These are phyloP conservation scores for Eleginops maclovinus DNA, from an alignment of 2,113 vertebrate species.

Conservation along the genomic window DNA sequence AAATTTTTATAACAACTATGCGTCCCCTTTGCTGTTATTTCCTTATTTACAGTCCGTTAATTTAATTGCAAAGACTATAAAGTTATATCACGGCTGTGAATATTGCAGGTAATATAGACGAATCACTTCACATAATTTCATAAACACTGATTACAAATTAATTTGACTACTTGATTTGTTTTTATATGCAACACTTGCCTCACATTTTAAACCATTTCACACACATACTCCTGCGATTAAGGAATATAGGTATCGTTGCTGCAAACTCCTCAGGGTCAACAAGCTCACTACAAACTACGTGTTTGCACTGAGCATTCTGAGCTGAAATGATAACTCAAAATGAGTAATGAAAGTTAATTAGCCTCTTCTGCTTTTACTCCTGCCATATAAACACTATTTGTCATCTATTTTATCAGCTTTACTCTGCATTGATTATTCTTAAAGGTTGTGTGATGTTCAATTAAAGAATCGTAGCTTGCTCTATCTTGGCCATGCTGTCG, in stretches of 20 bases:
- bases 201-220: conserved; percentile 9
- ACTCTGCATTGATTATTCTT: conserved; percentile 38
- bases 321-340: conserved; percentile 41
- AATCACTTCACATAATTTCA: background rate
- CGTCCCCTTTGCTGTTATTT: background rate
- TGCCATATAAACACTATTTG: background rate
- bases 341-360: conserved; percentile 62
- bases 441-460: conserved; percentile 18
- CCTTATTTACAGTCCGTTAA: background rate
- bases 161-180: background rate
- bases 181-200: conserved; percentile 5
- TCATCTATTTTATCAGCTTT: background rate
- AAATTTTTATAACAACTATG: conserved; percentile 84
- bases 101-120: background rate
- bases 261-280: conserved; percentile 20
- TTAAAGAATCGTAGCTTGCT: conserved; percentile 39
- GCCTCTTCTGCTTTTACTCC: conserved; percentile 1
- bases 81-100: background rate
- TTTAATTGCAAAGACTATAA: background rate
- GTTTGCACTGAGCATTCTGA: conserved; percentile 45
- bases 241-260: conserved; percentile 36
- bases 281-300: too few relatives aligned
- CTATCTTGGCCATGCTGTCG: background rate
- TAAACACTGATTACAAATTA: conserved; percentile 4
- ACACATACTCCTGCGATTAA: conserved; percentile 15